These are phyloP conservation scores for Rugalucina vietnamica DNA, from an alignment of 2,888 invertebrate genomes.

Conservation along the genomic window DNA sequence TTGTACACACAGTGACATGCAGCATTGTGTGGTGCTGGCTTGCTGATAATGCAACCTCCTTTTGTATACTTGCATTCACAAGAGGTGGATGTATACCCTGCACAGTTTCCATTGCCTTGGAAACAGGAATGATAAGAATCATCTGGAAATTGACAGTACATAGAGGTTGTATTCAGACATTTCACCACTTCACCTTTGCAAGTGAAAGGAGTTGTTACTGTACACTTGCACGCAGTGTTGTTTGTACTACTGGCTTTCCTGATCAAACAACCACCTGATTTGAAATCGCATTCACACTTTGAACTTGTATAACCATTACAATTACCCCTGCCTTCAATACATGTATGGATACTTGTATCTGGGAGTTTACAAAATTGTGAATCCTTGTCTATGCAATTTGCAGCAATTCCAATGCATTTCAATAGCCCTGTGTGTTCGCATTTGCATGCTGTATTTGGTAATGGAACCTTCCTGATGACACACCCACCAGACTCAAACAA, in stretches of 20 bases:
- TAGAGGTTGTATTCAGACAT: not conserved
- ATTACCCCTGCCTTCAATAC: not conserved
- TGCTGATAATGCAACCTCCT: slow-evolving; percentile 19
- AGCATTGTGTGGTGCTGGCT: not conserved
- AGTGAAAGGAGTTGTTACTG: not conserved
- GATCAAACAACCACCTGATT: slow-evolving; percentile 16
- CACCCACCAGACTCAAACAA: not conserved
- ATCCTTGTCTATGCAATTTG: not conserved
- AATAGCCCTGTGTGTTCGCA: not conserved
- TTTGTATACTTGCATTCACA: not conserved
- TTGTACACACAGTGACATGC: slow-evolving; percentile 31
- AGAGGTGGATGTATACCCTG: slow-evolving; percentile 9
- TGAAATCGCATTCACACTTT: slow-evolving; percentile 22
- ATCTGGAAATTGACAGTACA: slow-evolving; percentile 12
- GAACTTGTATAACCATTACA: not conserved
- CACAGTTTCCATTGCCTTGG: slow-evolving; percentile 24
- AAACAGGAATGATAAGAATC: slow-evolving; percentile 1
- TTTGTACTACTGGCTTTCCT: not conserved
- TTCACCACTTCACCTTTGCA: slow-evolving; percentile 2
- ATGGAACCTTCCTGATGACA: not conserved
- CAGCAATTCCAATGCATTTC: not conserved
- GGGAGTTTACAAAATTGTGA: not conserved
- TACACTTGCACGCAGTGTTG: slow-evolving; percentile 11
- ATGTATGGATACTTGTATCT: not conserved
- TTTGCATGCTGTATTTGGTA: not conserved